Evolutionary conservation across 2,113 vertebrate genomes (phyloP).

Genomic region (Ictalurus punctatus): DNA sequence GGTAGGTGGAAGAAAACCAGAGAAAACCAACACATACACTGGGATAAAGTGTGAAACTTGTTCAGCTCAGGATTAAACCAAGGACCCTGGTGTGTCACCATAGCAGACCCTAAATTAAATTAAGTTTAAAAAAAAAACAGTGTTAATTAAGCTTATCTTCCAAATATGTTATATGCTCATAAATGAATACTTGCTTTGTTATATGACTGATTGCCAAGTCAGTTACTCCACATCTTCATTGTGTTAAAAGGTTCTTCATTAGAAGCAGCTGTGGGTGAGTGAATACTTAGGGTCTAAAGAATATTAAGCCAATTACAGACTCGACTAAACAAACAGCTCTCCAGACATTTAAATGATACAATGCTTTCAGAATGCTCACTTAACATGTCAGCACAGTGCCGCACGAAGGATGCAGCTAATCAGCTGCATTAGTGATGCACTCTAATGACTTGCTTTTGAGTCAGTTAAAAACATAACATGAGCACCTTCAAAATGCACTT

Average conservation of each 20-base stretch:
- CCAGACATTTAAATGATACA: slow-evolving; percentile 22
- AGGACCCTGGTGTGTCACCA: background rate
- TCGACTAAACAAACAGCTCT: slow-evolving; percentile 40
- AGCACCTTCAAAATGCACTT: slow-evolving; percentile 36
- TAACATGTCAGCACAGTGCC: slow-evolving; percentile 52
- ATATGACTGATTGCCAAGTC: slow-evolving; percentile 18
- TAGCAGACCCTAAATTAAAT: background rate
- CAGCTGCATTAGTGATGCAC: slow-evolving; percentile 60
- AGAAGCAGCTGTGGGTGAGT: slow-evolving; percentile 22
- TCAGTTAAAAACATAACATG: slow-evolving; percentile 42
- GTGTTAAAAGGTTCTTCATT: slow-evolving; percentile 34
- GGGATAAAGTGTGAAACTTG: background rate
- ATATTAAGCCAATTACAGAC: slow-evolving; percentile 33
- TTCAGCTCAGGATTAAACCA: background rate
- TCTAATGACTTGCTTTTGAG: slow-evolving; percentile 50
- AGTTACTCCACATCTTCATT: slow-evolving; percentile 1
- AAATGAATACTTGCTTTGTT: slow-evolving; percentile 2
- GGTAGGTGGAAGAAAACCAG: background rate
- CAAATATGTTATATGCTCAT: slow-evolving; percentile 4
- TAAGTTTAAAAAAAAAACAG: background rate
- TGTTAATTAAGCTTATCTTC: slow-evolving; percentile 21
- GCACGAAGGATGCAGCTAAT: slow-evolving; percentile 42
- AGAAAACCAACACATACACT: background rate
- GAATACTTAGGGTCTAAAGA: slow-evolving; percentile 26
- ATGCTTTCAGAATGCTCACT: slow-evolving; percentile 33